phyloP scores from a whole-genome alignment of 1,140 invertebrate species.

The Neelides sp. region DNA sequence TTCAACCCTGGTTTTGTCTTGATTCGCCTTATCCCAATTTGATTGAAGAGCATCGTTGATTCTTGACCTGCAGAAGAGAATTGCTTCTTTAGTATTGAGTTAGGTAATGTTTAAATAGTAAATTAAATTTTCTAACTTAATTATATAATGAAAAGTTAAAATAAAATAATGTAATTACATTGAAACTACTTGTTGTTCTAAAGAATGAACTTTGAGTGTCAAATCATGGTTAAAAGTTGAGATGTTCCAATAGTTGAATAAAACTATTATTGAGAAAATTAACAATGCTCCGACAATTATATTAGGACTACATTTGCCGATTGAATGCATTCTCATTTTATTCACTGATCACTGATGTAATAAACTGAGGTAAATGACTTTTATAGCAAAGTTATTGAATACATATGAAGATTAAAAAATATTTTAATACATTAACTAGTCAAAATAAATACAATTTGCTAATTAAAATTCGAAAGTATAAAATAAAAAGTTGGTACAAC shows the following conservation, averaged over 20 bases:
- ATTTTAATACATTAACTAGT: too few relatives aligned
- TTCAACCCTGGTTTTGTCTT: conserved; percentile 19
- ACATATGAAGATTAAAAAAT: too few relatives aligned
- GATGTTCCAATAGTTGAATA: conserved; percentile 30
- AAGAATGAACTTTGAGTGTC: conserved; percentile 17
- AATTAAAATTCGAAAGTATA: too few relatives aligned
- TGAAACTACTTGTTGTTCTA: conserved; percentile 24
- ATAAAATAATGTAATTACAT: conserved; percentile 18
- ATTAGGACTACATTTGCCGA: conserved; percentile 29
- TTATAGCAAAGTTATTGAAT: too few relatives aligned
- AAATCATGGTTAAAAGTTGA: conserved; percentile 27
- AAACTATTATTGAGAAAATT: conserved; percentile 27
- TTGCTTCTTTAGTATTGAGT: neutral
- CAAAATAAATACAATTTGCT: too few relatives aligned
- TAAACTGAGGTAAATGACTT: too few relatives aligned
- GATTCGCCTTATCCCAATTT: conserved; percentile 18
- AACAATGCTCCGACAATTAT: conserved; percentile 22
- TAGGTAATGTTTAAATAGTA: neutral
- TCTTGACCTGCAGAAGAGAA: conserved; percentile 19
- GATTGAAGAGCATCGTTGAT: conserved; percentile 23
- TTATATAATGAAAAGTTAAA: conserved; percentile 1
- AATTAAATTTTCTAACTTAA: neutral
- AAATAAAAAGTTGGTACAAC: too few relatives aligned
- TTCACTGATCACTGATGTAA: too few relatives aligned
- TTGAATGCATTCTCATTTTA: conserved; percentile 31